phyloP scores from a whole-genome alignment of 2,113 vertebrate species.

The Formicarius rufipectus region DNA sequence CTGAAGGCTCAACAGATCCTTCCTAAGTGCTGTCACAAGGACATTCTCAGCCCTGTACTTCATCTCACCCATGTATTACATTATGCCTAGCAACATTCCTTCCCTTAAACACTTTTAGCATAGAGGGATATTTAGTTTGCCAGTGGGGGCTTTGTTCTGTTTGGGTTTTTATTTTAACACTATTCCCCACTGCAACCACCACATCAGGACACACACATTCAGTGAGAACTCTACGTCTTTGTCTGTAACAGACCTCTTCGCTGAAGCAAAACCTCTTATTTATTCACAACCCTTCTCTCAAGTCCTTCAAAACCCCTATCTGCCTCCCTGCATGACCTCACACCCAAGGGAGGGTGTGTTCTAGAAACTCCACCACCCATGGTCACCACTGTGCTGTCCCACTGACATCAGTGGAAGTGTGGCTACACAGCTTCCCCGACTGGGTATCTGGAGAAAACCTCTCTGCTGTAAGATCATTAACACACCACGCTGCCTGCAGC shows the following conservation, averaged over 20 bases:
- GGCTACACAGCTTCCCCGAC: not conserved
- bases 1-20: not conserved
- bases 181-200: not conserved
- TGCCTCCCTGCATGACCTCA: not conserved
- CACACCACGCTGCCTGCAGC: not conserved
- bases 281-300: not conserved
- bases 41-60: not conserved
- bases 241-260: not conserved
- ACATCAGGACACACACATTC: rapidly evolving
- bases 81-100: not conserved
- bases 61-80: not conserved
- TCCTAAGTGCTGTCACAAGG: not conserved
- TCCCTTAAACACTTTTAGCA: not conserved
- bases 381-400: rapidly evolving
- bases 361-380: not conserved
- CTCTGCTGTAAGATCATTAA: not conserved
- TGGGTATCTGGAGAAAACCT: not conserved
- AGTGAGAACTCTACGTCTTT: not conserved
- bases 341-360: not conserved
- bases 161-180: not conserved
- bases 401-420: rapidly evolving
- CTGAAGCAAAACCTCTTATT: not conserved
- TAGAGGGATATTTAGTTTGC: not conserved
- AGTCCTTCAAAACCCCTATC: not conserved
- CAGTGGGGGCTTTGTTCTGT: rapidly evolving